Evolutionary conservation across 2,797 vertebrate genomes (phyloP), one percentile per base, ranked within the genome.

Genomic region (Yasuhikotakia modesta): DNA sequence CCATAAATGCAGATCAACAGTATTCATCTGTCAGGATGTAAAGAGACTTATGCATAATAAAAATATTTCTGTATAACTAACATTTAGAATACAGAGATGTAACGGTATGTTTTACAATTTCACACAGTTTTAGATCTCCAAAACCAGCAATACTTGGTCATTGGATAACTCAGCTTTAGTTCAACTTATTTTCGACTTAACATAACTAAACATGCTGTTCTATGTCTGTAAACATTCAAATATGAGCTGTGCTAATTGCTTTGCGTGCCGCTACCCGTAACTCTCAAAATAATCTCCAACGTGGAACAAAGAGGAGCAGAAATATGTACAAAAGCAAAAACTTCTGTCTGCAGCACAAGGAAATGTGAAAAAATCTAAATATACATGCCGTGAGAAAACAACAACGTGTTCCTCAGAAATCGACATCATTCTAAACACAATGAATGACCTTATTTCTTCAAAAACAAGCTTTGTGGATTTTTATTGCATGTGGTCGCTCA

Each of bases 351-450:
- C 81, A 81, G 19, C 12, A 64, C 81, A 85, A 86, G 87, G 83
- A 83, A 89, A 87, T 66, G 79, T 81, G 35, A 83, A 68, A 83
- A 82, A 86, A 76, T 83, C 86, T 87, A 89, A 92, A 91, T 86
- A 86, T 86, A 88, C 70, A 78, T 73, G 78, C 78, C 79, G 79
- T 90, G 88, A 87, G 88, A 92, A 90, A 92, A 92, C 85, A 90
- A 83, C 76, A 87, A 83, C 75, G 86, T 75, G 79, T 61, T 72
- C 45, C 24, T 74, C n/a, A 57, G 30, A 58, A 66, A 77, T 72
- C 70, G 66, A 16, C 17, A 43, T 22, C 46, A 73, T 84, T 87
- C 69, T n/a, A n/a, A 83, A 81, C 63, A 35, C 70, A 85, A 79
- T 85, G 71, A 81, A 82, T 82, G 81, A 81, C 84, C 73, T 86